Conservation (phyloP, 2,797 vertebrate genomes). For the Xiphophorus birchmanni region DNA sequence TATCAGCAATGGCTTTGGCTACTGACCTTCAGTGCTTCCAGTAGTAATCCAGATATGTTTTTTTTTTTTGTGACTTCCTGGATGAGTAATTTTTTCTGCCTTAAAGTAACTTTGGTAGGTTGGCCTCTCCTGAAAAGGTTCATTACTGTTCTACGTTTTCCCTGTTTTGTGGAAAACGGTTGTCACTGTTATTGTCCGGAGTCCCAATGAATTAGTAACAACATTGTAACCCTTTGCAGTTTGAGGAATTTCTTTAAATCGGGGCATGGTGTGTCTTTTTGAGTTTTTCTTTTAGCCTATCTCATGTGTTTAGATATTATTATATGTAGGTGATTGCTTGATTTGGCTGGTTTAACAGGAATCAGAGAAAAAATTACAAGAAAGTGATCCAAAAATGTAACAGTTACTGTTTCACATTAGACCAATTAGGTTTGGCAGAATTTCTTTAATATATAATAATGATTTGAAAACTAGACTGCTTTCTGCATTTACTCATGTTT, state of each 20-base stretch:
- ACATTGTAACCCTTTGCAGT: background rate
- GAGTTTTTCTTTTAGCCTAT: background rate
- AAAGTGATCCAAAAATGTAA: background rate
- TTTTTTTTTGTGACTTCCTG: background rate
- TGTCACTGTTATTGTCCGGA: background rate
- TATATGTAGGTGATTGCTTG: background rate
- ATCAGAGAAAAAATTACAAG: background rate
- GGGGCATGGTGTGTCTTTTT: background rate
- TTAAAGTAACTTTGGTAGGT: background rate
- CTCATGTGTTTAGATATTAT: background rate
- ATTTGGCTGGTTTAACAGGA: background rate
- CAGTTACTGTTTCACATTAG: slow-evolving; percentile 1
- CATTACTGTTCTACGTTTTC: background rate
- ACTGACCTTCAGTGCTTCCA: background rate
- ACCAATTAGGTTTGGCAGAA: background rate
- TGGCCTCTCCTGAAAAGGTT: background rate
- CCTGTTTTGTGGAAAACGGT: background rate
- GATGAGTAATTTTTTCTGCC: background rate
- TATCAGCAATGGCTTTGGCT: background rate
- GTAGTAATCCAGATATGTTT: background rate
- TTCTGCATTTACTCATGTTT: background rate
- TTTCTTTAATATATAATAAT: background rate
- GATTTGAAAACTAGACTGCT: background rate
- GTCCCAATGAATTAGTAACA: background rate
- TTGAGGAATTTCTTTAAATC: background rate